A percentile compares a stretch with the other conserved stretches of the same genome.
Evolutionary conservation across 1,140 invertebrate species (phyloP).

Genomic region (Babylonia areolata): DNA sequence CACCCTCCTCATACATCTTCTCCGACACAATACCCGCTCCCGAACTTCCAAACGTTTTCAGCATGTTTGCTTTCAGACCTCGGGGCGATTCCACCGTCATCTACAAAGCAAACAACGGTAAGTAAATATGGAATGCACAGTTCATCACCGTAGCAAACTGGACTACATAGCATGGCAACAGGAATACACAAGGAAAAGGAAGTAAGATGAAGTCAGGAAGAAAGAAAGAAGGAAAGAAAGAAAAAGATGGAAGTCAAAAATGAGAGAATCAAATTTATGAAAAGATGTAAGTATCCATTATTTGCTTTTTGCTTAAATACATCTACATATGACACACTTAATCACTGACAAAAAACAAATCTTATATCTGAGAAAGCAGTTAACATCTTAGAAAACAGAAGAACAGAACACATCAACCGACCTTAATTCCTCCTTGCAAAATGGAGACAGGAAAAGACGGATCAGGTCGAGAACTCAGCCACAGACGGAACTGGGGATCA

Average conservation of each 20-base stretch:
- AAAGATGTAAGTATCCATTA: too few relatives aligned
- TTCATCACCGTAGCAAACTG: too few relatives aligned
- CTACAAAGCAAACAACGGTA: constrained; percentile 74
- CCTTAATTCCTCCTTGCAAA: constrained; percentile 74
- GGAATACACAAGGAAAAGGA: too few relatives aligned
- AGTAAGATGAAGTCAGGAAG: too few relatives aligned
- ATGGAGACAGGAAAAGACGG: constrained; percentile 71
- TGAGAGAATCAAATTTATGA: not conserved
- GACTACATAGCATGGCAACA: too few relatives aligned
- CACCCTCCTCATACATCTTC: constrained; percentile 66
- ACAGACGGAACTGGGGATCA: constrained; percentile 75
- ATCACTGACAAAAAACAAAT: not conserved
- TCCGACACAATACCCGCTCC: constrained; percentile 70
- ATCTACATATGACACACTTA: too few relatives aligned
- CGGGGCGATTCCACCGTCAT: constrained; percentile 97
- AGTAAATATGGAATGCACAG: not conserved
- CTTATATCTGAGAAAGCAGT: not conserved
- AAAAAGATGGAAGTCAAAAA: not conserved
- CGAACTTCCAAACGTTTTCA: constrained; percentile 67
- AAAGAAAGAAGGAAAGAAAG: too few relatives aligned
- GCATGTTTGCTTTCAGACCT: constrained; percentile 81
- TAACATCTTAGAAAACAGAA: not conserved
- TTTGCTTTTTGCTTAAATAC: too few relatives aligned
- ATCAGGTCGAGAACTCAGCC: constrained; percentile 75
- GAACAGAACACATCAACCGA: constrained; percentile 44